These are phyloP conservation scores for Patiria pectinifera DNA, from an alignment of 53 echinoderm and acorn worm species.

Conservation along the genomic window DNA sequence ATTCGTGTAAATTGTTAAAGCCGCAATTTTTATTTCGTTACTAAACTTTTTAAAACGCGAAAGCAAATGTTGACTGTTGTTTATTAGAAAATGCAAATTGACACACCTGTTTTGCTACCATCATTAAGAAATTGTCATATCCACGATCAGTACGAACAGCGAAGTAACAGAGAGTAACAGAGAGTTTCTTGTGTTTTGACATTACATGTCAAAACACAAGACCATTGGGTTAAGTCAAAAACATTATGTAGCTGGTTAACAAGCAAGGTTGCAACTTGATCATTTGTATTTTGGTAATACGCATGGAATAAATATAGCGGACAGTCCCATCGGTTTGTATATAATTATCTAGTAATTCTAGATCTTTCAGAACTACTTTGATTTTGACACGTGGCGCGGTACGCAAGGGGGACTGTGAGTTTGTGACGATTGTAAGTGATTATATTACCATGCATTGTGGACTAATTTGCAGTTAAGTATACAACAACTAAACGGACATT, in stretches of 20 bases:
- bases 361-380: not conserved
- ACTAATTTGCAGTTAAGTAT: not conserved
- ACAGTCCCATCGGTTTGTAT: slow-evolving; percentile 21
- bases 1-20: not conserved
- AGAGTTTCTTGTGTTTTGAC: too few relatives aligned
- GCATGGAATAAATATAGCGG: not conserved
- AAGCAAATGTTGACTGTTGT: too few relatives aligned
- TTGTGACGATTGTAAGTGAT: not conserved
- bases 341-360: not conserved
- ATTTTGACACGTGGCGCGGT: not conserved
- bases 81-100: too few relatives aligned
- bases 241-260: too few relatives aligned
- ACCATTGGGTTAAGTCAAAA: too few relatives aligned
- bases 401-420: not conserved
- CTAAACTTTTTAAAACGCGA: not conserved
- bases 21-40: not conserved
- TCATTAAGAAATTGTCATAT: too few relatives aligned
- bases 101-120: too few relatives aligned
- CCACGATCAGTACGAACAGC: too few relatives aligned
- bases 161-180: too few relatives aligned
- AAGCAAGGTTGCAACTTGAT: not conserved
- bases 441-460: not conserved
- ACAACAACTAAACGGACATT: not conserved
- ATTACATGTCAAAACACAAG: too few relatives aligned
- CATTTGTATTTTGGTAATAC: not conserved